These are phyloP conservation scores for Rhagoletis pomonella DNA, from an alignment of 1,140 invertebrate species.

Conservation along the genomic window DNA sequence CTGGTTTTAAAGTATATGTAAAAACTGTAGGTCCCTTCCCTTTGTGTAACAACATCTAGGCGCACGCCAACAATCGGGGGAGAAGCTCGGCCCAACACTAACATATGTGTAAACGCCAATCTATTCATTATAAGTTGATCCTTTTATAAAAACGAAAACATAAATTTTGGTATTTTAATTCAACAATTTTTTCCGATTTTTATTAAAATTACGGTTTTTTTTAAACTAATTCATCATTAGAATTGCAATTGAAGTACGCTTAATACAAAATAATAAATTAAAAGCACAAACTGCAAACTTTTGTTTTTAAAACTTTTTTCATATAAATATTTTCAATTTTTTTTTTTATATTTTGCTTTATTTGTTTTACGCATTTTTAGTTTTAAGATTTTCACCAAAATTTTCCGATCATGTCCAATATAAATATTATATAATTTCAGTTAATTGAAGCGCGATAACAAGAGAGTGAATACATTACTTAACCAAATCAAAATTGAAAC, in stretches of 20 bases:
- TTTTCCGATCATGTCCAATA: not conserved
- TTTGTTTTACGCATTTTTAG: slow-evolving; percentile 12
- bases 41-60: no score
- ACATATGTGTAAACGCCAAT: no score
- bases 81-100: no score
- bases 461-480: slow-evolving; percentile 12
- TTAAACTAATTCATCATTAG: slow-evolving; percentile 34
- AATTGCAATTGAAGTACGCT: slow-evolving; percentile 19
- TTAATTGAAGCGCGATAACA: slow-evolving; percentile 17
- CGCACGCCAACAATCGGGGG: no score
- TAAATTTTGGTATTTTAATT: not conserved
- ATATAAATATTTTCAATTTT: not conserved
- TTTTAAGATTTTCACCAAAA: slow-evolving; percentile 15
- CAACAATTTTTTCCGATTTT: slow-evolving; percentile 44
- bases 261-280: slow-evolving; percentile 54
- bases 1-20: no score
- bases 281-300: slow-evolving; percentile 22
- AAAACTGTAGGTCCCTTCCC: no score
- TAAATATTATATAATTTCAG: not conserved
- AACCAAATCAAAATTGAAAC: not conserved
- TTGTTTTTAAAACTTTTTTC: slow-evolving; percentile 48
- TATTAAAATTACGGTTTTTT: not conserved
- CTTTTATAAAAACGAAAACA: not conserved
- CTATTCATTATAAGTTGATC: no score
- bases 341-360: not conserved